Base-by-base conservation (phyloP, 2,888 invertebrate species). In the Temnothorax unifasciatus region DNA sequence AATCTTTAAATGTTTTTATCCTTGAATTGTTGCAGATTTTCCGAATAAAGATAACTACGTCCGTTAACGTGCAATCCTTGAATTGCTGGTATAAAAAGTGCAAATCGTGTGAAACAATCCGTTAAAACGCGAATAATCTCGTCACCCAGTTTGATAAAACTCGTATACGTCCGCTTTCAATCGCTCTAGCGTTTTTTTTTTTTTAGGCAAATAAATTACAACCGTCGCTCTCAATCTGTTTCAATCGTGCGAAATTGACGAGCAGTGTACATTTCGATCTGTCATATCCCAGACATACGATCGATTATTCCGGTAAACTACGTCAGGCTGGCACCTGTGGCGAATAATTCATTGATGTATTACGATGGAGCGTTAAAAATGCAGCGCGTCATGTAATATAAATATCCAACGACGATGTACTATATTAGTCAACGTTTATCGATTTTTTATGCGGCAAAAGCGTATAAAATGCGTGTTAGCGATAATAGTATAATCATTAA, bases 271-370 rank as follows among this genome's bases (percentile, higher is more conserved):
- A 59, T 82, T 83, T 83, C 54, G 54, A 83, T 83, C 54, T 81
- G 64, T 54, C 44, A 81, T 66, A 38, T 21, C 38, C 63, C n/a
- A 41, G 59, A 29, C 82, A 13, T 50, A 18, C 66, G 47, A 83
- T 68, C 83, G 38, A 68, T 68, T 82, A 66, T 73, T 71, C 71
- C 47, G 41, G 34, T 79, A 87, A 90, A 88, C 82, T 81, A 88
- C 77, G 77, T 79, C 73, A 68, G 77, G 38, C 84, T 66, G 77
- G 76, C 85, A 85, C 75, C 84, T 54, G 66, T 54, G 84, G 84
- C 73, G 38, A 83, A 64, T 82, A 75, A 74, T 83, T 73, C 83
- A 75, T 84, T 73, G 79, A 77, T 21, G 76, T 18, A 50, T 59
- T 47, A 74, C 82, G 34, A 41, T 18, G 38, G 15, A n/a, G 77